Evolutionary conservation across 2,888 invertebrate genomes (phyloP), one percentile per base, ranked within the genome.

Genomic region (Hedychridium roseum): DNA sequence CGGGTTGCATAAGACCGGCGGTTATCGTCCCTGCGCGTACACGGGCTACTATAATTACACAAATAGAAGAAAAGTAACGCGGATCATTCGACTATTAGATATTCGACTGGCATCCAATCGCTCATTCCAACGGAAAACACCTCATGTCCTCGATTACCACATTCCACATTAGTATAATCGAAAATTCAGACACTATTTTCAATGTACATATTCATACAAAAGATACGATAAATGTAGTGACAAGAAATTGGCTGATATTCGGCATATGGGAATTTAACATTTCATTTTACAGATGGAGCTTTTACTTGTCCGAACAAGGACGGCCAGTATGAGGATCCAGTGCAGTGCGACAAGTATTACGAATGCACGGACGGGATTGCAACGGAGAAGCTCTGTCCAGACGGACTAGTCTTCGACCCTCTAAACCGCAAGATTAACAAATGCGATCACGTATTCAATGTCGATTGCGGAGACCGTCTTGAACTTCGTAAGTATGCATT

Each of bases 391-490:
- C 80, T 91, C 2, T 94, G 94, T 70, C 90, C 92, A 3, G 94
- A 94, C 76, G 94, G 94, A 50, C 83, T 94, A 26, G 92, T 94
- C 38, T 94, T 94, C 79, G 94, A 94, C 82, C 90, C 87, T 1
- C 80, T 86, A 60, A 92, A 90, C 77, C 87, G 92, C 68, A 92
- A 92, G 81, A 84, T 90, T 75, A 94, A 93, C 83, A 93, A 94
- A 76, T 94, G 94, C 74, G 94, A 94, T 80, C 92, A 93, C 74
- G 90, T 92, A 73, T 94, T 93, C 86, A 93, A 92, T 73, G 92
- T 92, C 14, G 94, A 94, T 76, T 94, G 94, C 71, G 92, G 90
- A 40, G 92, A 93, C 76, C 87, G 94, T 75, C 86, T 88, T 38
- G 91, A 93, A 80, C 83, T 94, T 57, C 94, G 94, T 94, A 85